Conservation (phyloP, 2,888 invertebrate species). For the Dynastes tityus region DNA sequence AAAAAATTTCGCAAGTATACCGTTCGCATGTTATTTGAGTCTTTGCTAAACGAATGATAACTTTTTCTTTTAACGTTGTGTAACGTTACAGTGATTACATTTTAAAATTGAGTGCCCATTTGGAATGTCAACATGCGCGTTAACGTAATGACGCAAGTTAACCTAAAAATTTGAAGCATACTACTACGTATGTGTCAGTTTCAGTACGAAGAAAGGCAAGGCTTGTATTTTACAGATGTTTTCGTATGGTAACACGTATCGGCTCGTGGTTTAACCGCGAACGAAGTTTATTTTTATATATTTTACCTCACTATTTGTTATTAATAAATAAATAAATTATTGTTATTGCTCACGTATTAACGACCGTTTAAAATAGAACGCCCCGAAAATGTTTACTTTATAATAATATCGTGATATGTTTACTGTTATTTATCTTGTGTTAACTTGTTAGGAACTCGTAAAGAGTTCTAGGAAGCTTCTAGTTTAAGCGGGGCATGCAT, state of each 20-base stretch:
- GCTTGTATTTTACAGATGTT: background rate
- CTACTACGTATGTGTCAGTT: background rate
- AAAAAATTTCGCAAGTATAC: background rate
- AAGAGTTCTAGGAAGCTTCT: conserved; percentile 1
- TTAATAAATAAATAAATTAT: conserved; percentile 20
- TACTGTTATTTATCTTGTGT: conserved; percentile 19
- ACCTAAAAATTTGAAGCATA: conserved; percentile 16
- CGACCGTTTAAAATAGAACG: background rate
- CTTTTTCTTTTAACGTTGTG: conserved; percentile 14
- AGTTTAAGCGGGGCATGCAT: too few relatives aligned
- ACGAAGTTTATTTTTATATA: conserved; percentile 12
- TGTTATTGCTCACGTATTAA: conserved; percentile 1
- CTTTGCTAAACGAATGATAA: background rate
- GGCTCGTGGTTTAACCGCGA: background rate
- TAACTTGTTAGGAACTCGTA: conserved; percentile 25
- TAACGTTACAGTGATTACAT: conserved; percentile 17
- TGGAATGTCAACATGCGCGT: conserved; percentile 2
- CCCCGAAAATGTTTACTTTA: conserved; percentile 2
- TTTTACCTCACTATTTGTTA: conserved; percentile 15
- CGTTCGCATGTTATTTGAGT: background rate
- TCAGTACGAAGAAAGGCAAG: background rate
- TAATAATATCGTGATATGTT: conserved; percentile 21
- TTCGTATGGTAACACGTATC: background rate
- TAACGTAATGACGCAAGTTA: conserved; percentile 16
- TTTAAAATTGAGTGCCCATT: conserved; percentile 20